phyloP scores from a whole-genome alignment of 2,797 vertebrate genomes.

The Parotocinclus haroldoi region DNA sequence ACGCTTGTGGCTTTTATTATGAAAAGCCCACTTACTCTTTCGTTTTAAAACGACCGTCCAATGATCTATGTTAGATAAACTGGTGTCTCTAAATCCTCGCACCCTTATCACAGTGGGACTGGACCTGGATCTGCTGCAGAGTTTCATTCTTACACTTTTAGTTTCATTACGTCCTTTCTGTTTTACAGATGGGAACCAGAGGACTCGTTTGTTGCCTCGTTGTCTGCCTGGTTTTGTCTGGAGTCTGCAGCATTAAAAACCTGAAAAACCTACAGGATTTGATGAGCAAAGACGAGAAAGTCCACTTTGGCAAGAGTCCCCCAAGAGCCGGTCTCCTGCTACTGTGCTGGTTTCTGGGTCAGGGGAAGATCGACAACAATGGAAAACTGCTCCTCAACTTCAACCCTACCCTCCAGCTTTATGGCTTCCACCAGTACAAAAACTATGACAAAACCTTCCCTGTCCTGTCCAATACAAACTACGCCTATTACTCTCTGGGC shows the following conservation, averaged over 20 bases:
- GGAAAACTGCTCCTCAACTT: constrained; percentile 21
- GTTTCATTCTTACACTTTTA: too few species aligned
- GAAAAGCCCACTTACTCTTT: too few species aligned
- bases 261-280: constrained; percentile 2
- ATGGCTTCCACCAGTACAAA: neutral
- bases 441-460: neutral
- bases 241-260: neutral
- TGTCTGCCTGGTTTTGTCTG: neutral
- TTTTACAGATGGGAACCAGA: neutral
- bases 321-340: constrained; percentile 15
- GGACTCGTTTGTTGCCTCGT: neutral
- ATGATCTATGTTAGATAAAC: too few species aligned
- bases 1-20: too few species aligned
- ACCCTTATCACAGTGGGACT: too few species aligned
- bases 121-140: too few species aligned
- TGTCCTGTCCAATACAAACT: neutral
- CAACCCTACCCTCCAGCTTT: neutral
- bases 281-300: too few species aligned
- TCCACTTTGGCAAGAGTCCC: constrained; percentile 4
- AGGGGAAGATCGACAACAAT: constrained; percentile 16
- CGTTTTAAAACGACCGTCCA: too few species aligned
- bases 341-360: constrained; percentile 18
- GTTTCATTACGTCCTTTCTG: neutral
- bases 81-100: too few species aligned
- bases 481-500: constrained; percentile 5